Evolutionary conservation across 2,113 vertebrate species (phyloP), one percentile per base, ranked within the genome.

Genomic region (Ivindomyrus marchei): DNA sequence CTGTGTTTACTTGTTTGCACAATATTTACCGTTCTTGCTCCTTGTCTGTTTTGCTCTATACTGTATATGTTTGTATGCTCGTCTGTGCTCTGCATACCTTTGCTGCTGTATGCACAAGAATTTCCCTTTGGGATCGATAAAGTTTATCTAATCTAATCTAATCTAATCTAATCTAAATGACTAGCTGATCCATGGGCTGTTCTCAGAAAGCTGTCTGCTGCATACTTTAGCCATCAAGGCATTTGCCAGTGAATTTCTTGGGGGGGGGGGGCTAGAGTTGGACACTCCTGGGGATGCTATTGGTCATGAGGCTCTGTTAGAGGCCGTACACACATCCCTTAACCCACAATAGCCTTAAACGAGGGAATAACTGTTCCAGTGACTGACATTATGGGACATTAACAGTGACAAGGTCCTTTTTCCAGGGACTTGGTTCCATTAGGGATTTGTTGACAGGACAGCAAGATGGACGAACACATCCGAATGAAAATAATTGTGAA

Each of bases 381-480:
- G 91, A 92, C 52, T 91, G 92, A 90, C 92, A 92, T 31, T 24
- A 53, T 31, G 84, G 92, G 62, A 93, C 90, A 92, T 91, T 91
- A 39, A 21, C 87, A 88, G 15, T 89, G 92, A 92, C 90, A 85
- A 85, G 52, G 47, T 46, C 90, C 10, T 91, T 89, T 88, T 90
- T 90, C 27, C 17, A 77, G 90, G 90, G 87, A 86, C 62, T 13
- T 3, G 53, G 45, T 77, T 39, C 31, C 66, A 89, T 89, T 80
- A 77, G 47, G 27, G 49, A 31, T 83, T 89, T 89, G 17, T 49
- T 89, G 4, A 89, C 66, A 89, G 5, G 27, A 47, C 70, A 89
- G 46, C 17, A 80, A 87, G n/a, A 39, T n/a, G 70, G 47, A 46
- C 11, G 17, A 39, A 58, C 46, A 85, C 42, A 85, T 46, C 9